Evolutionary conservation across 2,888 invertebrate genomes (phyloP).

Genomic region (Baronia brevicornis): DNA sequence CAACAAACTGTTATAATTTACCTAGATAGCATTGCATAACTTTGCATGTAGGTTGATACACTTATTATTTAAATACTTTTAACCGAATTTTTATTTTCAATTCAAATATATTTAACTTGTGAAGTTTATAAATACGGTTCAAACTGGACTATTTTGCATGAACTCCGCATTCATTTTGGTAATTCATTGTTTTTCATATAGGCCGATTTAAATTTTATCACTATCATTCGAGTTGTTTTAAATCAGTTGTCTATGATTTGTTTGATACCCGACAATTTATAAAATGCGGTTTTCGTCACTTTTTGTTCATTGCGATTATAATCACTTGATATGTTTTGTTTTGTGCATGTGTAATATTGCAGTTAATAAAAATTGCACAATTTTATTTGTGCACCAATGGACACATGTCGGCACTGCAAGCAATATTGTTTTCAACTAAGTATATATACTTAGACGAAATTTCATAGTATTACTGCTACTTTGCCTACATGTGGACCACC

Average conservation of each 20-base stretch:
- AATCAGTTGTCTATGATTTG: slow-evolving; percentile 23
- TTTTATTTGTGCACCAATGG: slow-evolving; percentile 18
- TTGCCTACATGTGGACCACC: slow-evolving; percentile 13
- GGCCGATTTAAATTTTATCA: no score
- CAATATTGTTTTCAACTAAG: no score
- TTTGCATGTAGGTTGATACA: slow-evolving; percentile 23
- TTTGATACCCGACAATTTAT: slow-evolving; percentile 28
- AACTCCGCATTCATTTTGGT: slow-evolving; percentile 36
- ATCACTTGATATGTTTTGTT: slow-evolving; percentile 35
- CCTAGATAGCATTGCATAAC: slow-evolving; percentile 9
- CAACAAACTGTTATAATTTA: no score
- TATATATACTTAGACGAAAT: no score
- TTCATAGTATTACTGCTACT: no score
- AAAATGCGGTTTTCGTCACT: slow-evolving; percentile 41
- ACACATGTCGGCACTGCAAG: slow-evolving; percentile 16
- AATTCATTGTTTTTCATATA: no score
- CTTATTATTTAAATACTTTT: slow-evolving; percentile 5
- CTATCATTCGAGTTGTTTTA: slow-evolving; percentile 19
- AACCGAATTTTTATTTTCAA: no score
- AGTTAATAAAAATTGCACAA: slow-evolving; percentile 9
- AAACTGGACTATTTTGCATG: slow-evolving; percentile 37
- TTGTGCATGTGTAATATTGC: slow-evolving; percentile 38
- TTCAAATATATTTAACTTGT: no score
- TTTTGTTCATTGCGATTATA: slow-evolving; percentile 27
- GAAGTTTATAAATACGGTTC: no score